Conservation (phyloP, 2,888 invertebrate species). For the Xanthia togata region DNA sequence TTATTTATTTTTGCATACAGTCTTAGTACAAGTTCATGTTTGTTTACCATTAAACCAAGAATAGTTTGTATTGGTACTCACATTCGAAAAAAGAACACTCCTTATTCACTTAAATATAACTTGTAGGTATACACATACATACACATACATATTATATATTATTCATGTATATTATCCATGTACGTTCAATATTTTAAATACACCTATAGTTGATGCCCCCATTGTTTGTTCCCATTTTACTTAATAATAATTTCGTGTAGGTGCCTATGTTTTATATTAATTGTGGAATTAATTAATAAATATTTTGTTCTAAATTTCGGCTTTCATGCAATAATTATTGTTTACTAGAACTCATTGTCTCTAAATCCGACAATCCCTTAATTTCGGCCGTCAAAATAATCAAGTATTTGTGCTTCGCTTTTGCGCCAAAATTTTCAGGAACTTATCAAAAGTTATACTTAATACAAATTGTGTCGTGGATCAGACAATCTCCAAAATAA, state of each 20-base stretch:
- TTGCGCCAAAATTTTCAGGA: conserved; percentile 21
- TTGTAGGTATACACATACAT: too few relatives aligned
- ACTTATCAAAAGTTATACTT: conserved; percentile 29
- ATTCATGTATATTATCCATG: too few relatives aligned
- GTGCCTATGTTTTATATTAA: neutral
- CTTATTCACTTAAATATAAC: too few relatives aligned
- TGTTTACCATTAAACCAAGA: too few relatives aligned
- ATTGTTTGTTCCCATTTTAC: neutral
- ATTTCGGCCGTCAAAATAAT: conserved; percentile 10
- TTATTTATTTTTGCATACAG: too few relatives aligned
- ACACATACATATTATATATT: too few relatives aligned
- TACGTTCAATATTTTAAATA: too few relatives aligned
- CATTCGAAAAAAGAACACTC: too few relatives aligned
- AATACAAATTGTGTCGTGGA: conserved; percentile 22
- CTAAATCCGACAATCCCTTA: neutral
- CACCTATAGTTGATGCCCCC: neutral
- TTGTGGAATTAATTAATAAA: neutral
- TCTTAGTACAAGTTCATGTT: too few relatives aligned
- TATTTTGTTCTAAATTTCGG: neutral
- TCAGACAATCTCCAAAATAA: neutral
- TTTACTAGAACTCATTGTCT: neutral
- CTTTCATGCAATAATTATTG: neutral
- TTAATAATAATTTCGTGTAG: neutral
- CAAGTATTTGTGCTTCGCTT: conserved; percentile 5
- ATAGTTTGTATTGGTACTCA: too few relatives aligned